These are phyloP conservation scores for Acromyrmex charruanus DNA, from an alignment of 1,140 invertebrate species.

Conservation along the genomic window DNA sequence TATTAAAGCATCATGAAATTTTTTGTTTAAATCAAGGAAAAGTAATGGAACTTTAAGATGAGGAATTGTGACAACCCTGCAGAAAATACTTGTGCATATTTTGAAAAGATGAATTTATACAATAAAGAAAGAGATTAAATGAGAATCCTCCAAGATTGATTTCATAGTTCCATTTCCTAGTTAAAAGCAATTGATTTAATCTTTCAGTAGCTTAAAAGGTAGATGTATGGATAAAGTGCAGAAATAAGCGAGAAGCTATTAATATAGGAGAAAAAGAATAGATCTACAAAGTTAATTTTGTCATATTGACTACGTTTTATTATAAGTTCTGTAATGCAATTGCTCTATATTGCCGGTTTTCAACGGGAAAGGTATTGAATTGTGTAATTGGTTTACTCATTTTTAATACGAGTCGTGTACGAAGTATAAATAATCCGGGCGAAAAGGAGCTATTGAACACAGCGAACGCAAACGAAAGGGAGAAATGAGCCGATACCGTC, in stretches of 20 bases:
- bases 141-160: neutral
- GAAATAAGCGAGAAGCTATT: neutral
- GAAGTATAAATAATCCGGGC: conserved; percentile 46
- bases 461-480: neutral
- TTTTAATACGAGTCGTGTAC: conserved; percentile 30
- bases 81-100: neutral
- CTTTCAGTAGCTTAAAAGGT: neutral
- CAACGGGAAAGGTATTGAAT: conserved; percentile 1
- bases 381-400: conserved; percentile 26
- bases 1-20: too few relatives aligned
- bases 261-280: neutral
- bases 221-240: neutral
- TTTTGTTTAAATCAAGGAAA: too few relatives aligned
- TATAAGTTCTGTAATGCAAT: neutral
- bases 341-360: conserved; percentile 7
- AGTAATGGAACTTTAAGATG: too few relatives aligned
- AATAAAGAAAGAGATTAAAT: neutral
- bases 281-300: neutral
- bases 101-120: neutral
- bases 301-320: neutral
- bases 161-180: neutral
- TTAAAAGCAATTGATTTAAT: neutral
- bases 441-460: conserved; percentile 32
- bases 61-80: too few relatives aligned
- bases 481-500: conserved; percentile 42